Conservation (phyloP, 1,140 invertebrate species). For the Cydia pomonella region DNA sequence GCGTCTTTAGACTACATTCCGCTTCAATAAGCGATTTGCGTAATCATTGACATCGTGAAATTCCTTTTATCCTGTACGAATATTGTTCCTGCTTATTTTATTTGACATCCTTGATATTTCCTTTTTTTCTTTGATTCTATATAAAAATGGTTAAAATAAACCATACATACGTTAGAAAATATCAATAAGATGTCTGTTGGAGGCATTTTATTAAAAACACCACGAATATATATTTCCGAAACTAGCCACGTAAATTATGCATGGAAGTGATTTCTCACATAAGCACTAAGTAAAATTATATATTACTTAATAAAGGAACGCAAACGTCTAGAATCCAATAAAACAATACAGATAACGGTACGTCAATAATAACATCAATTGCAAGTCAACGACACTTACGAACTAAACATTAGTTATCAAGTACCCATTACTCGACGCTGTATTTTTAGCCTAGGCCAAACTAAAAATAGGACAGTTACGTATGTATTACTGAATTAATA, state of each 20-base stretch:
- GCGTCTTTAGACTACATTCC: conserved; percentile 8
- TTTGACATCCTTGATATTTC: not conserved
- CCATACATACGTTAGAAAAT: too few species aligned
- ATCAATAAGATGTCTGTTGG: not conserved
- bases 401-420: conserved; percentile 75
- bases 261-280: not conserved
- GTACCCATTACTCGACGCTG: conserved; percentile 66
- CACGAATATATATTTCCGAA: not conserved
- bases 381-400: conserved; percentile 73
- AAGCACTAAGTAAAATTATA: not conserved
- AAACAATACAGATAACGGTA: conserved; percentile 20
- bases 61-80: not conserved
- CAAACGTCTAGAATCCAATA: conserved; percentile 17
- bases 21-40: conserved; percentile 12
- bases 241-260: not conserved
- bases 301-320: conserved; percentile 4
- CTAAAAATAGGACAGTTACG: conserved; percentile 75
- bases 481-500: conserved; percentile 80
- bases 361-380: conserved; percentile 50
- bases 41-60: conserved; percentile 5
- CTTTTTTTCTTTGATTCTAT: not conserved
- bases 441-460: conserved; percentile 79
- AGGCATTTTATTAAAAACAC: not conserved
- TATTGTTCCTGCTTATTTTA: not conserved
- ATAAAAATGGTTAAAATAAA: too few species aligned